Evolutionary conservation across 2,888 invertebrate species (phyloP).

Genomic region (Eumerus sabulonum): DNA sequence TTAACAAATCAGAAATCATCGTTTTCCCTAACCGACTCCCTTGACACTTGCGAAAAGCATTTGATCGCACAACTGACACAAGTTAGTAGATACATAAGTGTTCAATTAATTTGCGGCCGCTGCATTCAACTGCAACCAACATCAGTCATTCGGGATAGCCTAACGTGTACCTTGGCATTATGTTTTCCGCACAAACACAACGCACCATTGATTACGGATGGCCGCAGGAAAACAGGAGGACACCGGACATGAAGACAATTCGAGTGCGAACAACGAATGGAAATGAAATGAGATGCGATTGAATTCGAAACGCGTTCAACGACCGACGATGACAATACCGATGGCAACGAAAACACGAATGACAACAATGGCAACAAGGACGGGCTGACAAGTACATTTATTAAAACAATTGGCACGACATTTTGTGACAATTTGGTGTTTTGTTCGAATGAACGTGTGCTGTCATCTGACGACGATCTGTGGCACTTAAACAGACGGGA

Average conservation of each 20-base stretch:
- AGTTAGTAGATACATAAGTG: constrained; percentile 52
- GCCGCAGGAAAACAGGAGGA: constrained; percentile 31
- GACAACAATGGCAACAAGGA: constrained; percentile 8
- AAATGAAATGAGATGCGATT: constrained; percentile 56
- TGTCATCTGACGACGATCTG: constrained; percentile 28
- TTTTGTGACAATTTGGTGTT: constrained; percentile 64
- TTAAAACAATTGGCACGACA: constrained; percentile 62
- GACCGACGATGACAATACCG: neutral
- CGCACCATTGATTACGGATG: constrained; percentile 41
- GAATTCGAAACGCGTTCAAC: constrained; percentile 38
- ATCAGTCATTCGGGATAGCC: constrained; percentile 10
- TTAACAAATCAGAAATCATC: too few relatives aligned
- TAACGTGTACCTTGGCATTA: constrained; percentile 21
- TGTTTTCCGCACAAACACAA: constrained; percentile 53
- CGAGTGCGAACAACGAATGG: constrained; percentile 48
- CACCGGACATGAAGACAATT: constrained; percentile 14
- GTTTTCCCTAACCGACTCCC: too few relatives aligned
- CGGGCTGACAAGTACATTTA: constrained; percentile 41
- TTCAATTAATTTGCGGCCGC: constrained; percentile 56
- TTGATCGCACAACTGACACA: neutral
- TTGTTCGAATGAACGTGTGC: constrained; percentile 64
- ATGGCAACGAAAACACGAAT: constrained; percentile 15
- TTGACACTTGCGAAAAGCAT: too few relatives aligned
- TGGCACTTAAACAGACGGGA: constrained; percentile 27
- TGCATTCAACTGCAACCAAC: constrained; percentile 30